phyloP scores from a whole-genome alignment of 2,113 vertebrate species.

The Xerus inauris region DNA sequence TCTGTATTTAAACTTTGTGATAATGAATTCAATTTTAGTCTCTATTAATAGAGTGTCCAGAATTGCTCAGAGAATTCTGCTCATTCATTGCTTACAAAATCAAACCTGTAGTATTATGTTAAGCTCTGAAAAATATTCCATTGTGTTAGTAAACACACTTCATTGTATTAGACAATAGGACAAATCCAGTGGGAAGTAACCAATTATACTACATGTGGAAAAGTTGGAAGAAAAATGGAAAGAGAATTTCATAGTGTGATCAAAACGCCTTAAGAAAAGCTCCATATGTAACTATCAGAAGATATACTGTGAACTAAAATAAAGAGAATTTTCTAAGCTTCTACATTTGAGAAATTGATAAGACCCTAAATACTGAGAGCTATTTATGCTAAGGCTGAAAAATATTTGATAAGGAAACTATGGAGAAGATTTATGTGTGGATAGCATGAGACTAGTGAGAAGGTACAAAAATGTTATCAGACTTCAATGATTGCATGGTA shows the following conservation, averaged over 20 bases:
- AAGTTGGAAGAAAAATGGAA: slow-evolving; percentile 4
- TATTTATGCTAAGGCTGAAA: not conserved
- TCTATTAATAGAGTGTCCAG: not conserved
- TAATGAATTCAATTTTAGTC: not conserved
- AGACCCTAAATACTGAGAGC: not conserved
- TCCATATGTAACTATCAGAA: not conserved
- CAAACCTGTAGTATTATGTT: not conserved
- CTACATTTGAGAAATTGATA: not conserved
- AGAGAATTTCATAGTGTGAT: slow-evolving; percentile 7
- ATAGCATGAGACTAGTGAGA: not conserved
- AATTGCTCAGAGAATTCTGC: not conserved
- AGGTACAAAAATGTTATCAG: not conserved
- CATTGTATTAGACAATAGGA: not conserved
- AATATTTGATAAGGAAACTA: not conserved
- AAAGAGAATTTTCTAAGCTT: not conserved
- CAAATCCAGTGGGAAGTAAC: not conserved
- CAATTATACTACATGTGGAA: not conserved
- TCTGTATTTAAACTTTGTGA: not conserved
- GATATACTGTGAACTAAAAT: not conserved
- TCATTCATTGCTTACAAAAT: not conserved
- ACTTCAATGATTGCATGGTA: not conserved
- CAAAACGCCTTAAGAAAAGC: not conserved
- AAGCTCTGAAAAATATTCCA: not conserved
- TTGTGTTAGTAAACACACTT: not conserved
- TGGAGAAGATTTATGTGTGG: not conserved